Evolutionary conservation across 1,140 invertebrate genomes (phyloP).

Genomic region (Solenopsis invicta): DNA sequence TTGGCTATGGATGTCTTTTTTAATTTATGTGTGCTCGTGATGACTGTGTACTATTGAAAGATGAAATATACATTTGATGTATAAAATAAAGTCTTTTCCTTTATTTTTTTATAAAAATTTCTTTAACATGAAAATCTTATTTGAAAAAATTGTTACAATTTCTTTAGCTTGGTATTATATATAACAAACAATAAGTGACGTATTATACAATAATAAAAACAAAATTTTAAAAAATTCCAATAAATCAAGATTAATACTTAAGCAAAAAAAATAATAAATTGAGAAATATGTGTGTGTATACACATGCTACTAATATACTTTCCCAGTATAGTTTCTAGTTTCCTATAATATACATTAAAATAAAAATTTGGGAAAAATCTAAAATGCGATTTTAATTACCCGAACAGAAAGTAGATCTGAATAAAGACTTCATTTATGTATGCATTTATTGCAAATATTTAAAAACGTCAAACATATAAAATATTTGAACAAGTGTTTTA

Average conservation of each 20-base stretch:
- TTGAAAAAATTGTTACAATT: not conserved
- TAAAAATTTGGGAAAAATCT: not conserved
- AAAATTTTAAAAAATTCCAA: not conserved
- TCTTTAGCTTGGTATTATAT: not conserved
- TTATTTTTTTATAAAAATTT: not conserved
- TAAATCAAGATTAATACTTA: too few relatives aligned
- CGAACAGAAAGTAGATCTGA: not conserved
- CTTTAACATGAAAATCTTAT: not conserved
- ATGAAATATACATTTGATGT: constrained; percentile 56
- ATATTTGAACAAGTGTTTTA: constrained; percentile 12
- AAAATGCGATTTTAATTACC: not conserved
- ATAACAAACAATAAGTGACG: not conserved
- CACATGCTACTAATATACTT: too few relatives aligned
- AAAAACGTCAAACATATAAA: not conserved
- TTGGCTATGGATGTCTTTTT: constrained; percentile 47
- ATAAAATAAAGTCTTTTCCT: constrained; percentile 9
- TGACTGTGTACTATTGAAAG: constrained; percentile 50
- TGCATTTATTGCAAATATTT: not conserved
- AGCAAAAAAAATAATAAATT: too few relatives aligned
- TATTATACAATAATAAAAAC: not conserved
- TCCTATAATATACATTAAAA: not conserved
- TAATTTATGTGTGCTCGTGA: constrained; percentile 57
- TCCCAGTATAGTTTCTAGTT: too few relatives aligned
- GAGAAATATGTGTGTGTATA: not conserved
- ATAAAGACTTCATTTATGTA: not conserved